phyloP scores from a whole-genome alignment of 2,113 vertebrate genomes.

The Sigmodon hispidus region DNA sequence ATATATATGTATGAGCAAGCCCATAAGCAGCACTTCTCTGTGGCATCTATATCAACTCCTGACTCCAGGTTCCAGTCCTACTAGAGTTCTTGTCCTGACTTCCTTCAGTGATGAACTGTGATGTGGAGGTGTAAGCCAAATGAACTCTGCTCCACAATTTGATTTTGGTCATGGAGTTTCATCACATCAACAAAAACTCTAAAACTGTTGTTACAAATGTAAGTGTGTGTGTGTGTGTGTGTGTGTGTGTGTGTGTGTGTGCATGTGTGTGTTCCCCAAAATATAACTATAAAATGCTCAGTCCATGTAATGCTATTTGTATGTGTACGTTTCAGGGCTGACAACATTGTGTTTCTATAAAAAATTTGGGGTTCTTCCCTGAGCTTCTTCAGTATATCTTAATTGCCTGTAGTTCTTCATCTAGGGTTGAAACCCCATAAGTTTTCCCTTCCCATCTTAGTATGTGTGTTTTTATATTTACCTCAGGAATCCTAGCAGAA shows the following conservation, averaged over 20 bases:
- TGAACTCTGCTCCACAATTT: neutral
- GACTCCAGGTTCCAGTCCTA: neutral
- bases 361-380: neutral
- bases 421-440: neutral
- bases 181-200: neutral
- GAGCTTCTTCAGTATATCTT: neutral
- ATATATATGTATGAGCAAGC: neutral
- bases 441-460: neutral
- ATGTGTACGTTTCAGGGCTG: neutral
- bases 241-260: neutral
- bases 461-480: neutral
- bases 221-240: neutral
- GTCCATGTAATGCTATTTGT: neutral
- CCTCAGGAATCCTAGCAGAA: neutral
- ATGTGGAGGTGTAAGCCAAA: neutral
- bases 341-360: neutral
- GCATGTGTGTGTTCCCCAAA: neutral
- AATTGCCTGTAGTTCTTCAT: neutral
- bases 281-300: neutral
- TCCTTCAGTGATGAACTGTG: neutral
- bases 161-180: neutral
- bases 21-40: neutral
- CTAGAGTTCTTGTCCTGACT: neutral
- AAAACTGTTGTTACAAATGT: neutral
- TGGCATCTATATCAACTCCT: neutral